Base-by-base conservation (phyloP, 2,797 vertebrate species). In the Peromyscus nudipes region DNA sequence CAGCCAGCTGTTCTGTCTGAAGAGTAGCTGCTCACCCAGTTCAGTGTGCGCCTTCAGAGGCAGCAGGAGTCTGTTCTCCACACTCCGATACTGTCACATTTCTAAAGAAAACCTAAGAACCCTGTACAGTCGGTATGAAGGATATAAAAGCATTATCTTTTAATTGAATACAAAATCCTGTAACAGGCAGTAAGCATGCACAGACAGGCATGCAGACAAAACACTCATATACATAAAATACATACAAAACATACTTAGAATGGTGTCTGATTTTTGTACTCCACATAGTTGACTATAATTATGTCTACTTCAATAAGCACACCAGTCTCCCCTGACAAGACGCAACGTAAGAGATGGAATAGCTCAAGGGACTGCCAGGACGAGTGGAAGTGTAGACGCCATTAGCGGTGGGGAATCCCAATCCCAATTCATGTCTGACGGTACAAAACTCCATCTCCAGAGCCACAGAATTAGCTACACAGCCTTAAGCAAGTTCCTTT, bases 81-180 rank as follows among this genome's bases (percentile, higher is more conserved):
- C 0, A 84, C 25, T 86, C 79, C 79, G 76, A 69, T 52, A 83
- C 4, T 34, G 11, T 79, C 69, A 96, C 37, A 67, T 64, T 77
- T 89, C 86, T 40, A 73, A 93, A 71, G 52, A 92, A 86, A 87
- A n/a, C 64, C 37, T 16, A 3, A 87, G 65, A 86, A 73, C 49
- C 46, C 37, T 84, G 23, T 60, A 92, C 75, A 1, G 84, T 6
- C 8, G 19, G 89, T 91, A 91, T 52, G 84, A 96, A 96, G 27
- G 67, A 75, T 64, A 40, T 34, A 94, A 94, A 67, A 83, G 52
- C 31, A 95, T 92, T 91, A 80, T 19, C 71, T 80, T 90, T 94
- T 89, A 95, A 92, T 46, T 95, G 69, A 40, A 84, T 67, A 91
- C 2, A 77, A 93, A 96, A 87, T 83, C 64, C 79, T 94, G 17